Conservation (phyloP, 53 echinoderm and acorn worm genomes). For the Holothuria scabra region DNA sequence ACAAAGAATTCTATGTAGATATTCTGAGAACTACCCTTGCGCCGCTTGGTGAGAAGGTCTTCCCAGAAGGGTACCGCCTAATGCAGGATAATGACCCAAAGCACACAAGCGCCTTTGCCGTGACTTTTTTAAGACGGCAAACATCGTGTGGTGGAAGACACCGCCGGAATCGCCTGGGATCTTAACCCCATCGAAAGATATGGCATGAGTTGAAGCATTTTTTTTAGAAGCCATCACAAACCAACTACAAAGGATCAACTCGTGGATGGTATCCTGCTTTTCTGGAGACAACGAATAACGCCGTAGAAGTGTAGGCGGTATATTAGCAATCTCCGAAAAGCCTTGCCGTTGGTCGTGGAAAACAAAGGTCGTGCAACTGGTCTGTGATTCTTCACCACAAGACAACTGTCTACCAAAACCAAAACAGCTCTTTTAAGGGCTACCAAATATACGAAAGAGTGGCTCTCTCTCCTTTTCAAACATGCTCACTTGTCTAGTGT, state of each 20-base stretch:
- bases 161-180: slow-evolving; percentile 69
- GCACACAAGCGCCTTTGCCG: slow-evolving; percentile 53
- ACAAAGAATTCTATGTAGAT: slow-evolving; percentile 60
- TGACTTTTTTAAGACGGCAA: slow-evolving; percentile 40
- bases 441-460: too few species aligned
- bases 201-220: slow-evolving; percentile 52
- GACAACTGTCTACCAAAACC: too few species aligned
- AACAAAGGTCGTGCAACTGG: slow-evolving; percentile 45
- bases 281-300: slow-evolving; percentile 52
- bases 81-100: slow-evolving; percentile 79
- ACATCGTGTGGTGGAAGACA: slow-evolving; percentile 63
- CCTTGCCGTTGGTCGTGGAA: slow-evolving; percentile 50
- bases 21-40: slow-evolving; percentile 48
- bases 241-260: slow-evolving; percentile 53
- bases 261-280: slow-evolving; percentile 49
- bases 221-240: slow-evolving; percentile 51
- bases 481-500: too few species aligned
- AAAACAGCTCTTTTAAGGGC: too few species aligned
- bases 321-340: slow-evolving; percentile 57
- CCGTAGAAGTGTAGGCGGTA: slow-evolving; percentile 49
- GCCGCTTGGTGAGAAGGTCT: slow-evolving; percentile 37
- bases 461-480: too few species aligned
- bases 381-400: not conserved
- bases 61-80: slow-evolving; percentile 41
- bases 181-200: slow-evolving; percentile 71